phyloP scores from a whole-genome alignment of 2,113 vertebrate species.

The Fukomys damarensis region DNA sequence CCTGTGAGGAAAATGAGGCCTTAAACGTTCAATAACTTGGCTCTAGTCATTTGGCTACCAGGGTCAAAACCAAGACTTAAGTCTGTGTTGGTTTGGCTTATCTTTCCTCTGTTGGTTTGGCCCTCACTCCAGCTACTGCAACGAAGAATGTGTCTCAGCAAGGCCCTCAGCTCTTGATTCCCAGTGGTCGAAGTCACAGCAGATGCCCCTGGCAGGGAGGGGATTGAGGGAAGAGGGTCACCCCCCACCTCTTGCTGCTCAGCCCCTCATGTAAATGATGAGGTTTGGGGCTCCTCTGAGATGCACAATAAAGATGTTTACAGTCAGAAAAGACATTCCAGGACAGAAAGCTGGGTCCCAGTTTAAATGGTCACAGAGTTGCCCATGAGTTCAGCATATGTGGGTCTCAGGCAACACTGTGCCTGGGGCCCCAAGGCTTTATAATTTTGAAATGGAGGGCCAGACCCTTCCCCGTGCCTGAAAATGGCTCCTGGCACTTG shows the following conservation, averaged over 20 bases:
- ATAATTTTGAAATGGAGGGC: not conserved
- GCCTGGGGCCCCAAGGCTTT: not conserved
- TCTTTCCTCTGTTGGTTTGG: accelerated
- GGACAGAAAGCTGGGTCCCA: not conserved
- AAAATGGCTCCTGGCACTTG: not conserved
- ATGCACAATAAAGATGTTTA: not conserved
- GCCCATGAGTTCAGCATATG: accelerated
- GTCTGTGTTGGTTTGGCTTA: not conserved
- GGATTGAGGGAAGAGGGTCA: not conserved
- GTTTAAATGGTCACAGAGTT: not conserved
- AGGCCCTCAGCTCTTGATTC: not conserved
- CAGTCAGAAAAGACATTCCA: constrained; percentile 38
- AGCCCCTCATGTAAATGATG: constrained; percentile 1
- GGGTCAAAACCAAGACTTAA: not conserved
- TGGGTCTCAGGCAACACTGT: accelerated
- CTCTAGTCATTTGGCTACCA: not conserved
- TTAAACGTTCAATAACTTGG: not conserved
- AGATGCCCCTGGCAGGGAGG: too few species aligned
- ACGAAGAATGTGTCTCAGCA: not conserved
- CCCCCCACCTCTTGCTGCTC: not conserved
- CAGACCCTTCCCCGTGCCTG: constrained; percentile 42
- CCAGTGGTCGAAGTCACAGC: not conserved
- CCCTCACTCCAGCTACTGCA: not conserved
- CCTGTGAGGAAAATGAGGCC: not conserved
- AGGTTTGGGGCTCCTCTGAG: not conserved